Conservation (phyloP, 2,797 vertebrate species). For the Acanthiza pusilla region DNA sequence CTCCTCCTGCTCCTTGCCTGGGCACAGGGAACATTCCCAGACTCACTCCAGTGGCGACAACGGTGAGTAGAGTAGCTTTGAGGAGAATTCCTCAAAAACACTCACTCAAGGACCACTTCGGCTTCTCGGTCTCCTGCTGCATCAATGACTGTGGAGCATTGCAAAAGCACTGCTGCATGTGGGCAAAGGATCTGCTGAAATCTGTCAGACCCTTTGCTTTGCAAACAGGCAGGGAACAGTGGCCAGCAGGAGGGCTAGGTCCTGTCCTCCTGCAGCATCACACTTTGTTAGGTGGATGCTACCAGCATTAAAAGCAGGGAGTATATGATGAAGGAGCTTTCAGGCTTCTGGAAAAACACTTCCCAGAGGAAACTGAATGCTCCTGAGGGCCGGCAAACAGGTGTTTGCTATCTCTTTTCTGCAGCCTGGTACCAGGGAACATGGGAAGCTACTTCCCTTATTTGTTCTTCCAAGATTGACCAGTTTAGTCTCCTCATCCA, state of each 20-base stretch:
- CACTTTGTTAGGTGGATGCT: background rate
- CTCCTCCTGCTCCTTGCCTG: background rate
- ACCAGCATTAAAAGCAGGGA: background rate
- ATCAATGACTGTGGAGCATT: background rate
- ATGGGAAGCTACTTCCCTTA: background rate
- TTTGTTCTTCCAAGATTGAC: background rate
- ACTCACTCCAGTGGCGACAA: background rate
- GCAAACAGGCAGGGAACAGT: background rate
- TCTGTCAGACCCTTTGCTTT: background rate
- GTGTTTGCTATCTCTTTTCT: background rate
- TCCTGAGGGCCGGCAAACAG: background rate
- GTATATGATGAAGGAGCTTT: background rate
- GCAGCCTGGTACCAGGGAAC: background rate
- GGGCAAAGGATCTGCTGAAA: background rate
- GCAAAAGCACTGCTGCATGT: background rate
- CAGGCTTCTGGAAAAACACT: background rate
- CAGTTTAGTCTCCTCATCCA: background rate
- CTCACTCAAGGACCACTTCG: background rate
- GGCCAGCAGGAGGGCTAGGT: background rate
- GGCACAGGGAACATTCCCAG: background rate
- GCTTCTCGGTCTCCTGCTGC: background rate
- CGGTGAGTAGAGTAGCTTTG: background rate
- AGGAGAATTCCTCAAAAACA: conserved; percentile 34
- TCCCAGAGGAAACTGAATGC: background rate
- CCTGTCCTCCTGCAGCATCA: background rate